Evolutionary conservation across 1,140 invertebrate species (phyloP).

Genomic region (Episyrphus balteatus): DNA sequence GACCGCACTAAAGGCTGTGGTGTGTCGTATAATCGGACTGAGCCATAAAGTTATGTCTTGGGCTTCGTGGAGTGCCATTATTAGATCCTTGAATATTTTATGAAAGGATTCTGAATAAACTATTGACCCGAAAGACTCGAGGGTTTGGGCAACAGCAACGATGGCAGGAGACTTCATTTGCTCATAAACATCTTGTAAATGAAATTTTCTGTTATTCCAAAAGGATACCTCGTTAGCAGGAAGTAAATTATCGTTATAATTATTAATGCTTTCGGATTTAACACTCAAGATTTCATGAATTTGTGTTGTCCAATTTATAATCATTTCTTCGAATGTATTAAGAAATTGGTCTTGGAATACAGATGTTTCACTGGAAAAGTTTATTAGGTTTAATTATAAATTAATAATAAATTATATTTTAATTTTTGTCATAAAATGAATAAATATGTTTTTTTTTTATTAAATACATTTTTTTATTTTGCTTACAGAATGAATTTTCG

Average conservation of each 20-base stretch:
- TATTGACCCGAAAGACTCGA: slow-evolving; percentile 59
- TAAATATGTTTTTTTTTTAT: no score
- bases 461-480: no score
- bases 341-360: slow-evolving; percentile 50
- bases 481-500: no score
- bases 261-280: slow-evolving; percentile 13
- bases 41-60: slow-evolving; percentile 58
- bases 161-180: slow-evolving; percentile 67
- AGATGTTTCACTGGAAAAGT: slow-evolving; percentile 12
- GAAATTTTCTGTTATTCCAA: slow-evolving; percentile 54
- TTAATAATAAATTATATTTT: no score
- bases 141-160: slow-evolving; percentile 62
- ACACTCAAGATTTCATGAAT: slow-evolving; percentile 50
- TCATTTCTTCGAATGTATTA: slow-evolving; percentile 57
- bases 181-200: slow-evolving; percentile 74
- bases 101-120: slow-evolving; percentile 62
- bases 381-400: no score
- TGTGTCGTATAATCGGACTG: slow-evolving; percentile 44
- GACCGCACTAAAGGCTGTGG: slow-evolving; percentile 53
- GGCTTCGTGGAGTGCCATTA: slow-evolving; percentile 50
- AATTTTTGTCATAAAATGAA: no score
- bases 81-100: slow-evolving; percentile 52
- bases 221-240: slow-evolving; percentile 64
- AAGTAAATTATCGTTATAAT: slow-evolving; percentile 40
- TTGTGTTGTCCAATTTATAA: slow-evolving; percentile 66